These are phyloP conservation scores for Umimayanthus kanabou DNA, from an alignment of 92 coral and sea anemone species.

Conservation along the genomic window DNA sequence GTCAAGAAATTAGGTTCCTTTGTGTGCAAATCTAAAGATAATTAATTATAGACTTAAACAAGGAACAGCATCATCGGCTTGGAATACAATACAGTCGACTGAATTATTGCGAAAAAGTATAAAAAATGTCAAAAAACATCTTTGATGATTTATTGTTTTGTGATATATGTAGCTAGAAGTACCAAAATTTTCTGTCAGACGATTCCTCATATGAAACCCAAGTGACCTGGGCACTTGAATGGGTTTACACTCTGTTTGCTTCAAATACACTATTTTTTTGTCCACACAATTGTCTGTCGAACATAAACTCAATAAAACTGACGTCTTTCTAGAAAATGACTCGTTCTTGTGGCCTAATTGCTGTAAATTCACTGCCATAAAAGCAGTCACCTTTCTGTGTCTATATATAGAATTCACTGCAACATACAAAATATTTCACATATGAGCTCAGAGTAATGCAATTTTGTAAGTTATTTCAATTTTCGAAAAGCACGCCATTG, in stretches of 20 bases:
- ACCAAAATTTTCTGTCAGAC: background rate
- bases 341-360: background rate
- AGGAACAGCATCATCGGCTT: background rate
- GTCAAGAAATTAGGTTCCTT: background rate
- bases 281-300: background rate
- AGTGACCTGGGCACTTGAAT: background rate
- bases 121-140: slow-evolving; percentile 11
- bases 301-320: background rate
- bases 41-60: background rate
- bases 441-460: background rate
- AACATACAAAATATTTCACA: background rate
- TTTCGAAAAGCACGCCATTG: background rate
- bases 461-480: background rate
- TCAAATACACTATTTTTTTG: background rate
- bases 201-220: background rate
- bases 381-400: background rate
- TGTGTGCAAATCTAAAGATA: background rate
- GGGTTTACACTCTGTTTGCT: background rate
- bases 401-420: background rate
- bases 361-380: background rate
- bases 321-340: background rate
- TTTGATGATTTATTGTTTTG: slow-evolving; percentile 32
- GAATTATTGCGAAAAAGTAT: background rate
- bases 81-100: background rate
- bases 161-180: slow-evolving; percentile 30